A percentile compares a stretch with the other conserved stretches of the same genome.
These are phyloP conservation scores for Arremon brunneinucha DNA, from an alignment of 2,797 vertebrate species.

Conservation along the genomic window DNA sequence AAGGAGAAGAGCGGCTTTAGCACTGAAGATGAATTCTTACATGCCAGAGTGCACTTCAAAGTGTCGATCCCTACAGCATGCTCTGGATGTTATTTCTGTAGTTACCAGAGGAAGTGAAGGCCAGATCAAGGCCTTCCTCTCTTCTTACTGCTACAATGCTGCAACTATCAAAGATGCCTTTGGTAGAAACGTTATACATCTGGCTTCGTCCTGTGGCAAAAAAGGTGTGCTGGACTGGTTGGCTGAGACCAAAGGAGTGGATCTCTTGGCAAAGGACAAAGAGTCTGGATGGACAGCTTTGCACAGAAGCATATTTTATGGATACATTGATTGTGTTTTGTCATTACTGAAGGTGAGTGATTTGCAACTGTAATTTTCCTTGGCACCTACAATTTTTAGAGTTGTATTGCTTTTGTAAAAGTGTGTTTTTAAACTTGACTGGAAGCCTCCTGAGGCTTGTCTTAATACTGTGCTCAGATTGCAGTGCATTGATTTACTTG, in stretches of 20 bases:
- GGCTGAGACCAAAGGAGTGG: conserved; percentile 84
- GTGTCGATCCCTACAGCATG: conserved; percentile 91
- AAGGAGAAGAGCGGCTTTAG: conserved; percentile 31
- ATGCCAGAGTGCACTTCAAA: conserved; percentile 88
- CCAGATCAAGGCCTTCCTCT: conserved; percentile 87
- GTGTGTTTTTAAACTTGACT: background rate
- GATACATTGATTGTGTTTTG: conserved; percentile 93
- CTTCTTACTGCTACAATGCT: conserved; percentile 89
- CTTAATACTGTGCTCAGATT: background rate
- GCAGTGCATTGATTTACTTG: background rate
- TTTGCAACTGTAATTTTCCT: background rate
- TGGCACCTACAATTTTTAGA: background rate
- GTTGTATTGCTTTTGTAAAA: background rate
- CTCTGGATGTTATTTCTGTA: conserved; percentile 88
- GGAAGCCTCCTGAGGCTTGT: background rate
- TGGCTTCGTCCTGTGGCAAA: conserved; percentile 90
- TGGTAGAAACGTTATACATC: conserved; percentile 89
- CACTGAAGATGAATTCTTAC: conserved; percentile 85
- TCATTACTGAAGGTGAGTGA: conserved; percentile 85
- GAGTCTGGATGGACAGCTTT: conserved; percentile 96
- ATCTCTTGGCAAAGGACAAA: conserved; percentile 87
- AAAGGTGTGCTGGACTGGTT: conserved; percentile 90
- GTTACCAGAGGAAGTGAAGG: conserved; percentile 88
- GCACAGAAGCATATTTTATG: conserved; percentile 95
- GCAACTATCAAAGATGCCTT: conserved; percentile 86